Percentiles rank a stretch among this genome's conserved stretches.
Conservation (phyloP, 2,888 invertebrate genomes). For the Dichetophora obliterata region DNA sequence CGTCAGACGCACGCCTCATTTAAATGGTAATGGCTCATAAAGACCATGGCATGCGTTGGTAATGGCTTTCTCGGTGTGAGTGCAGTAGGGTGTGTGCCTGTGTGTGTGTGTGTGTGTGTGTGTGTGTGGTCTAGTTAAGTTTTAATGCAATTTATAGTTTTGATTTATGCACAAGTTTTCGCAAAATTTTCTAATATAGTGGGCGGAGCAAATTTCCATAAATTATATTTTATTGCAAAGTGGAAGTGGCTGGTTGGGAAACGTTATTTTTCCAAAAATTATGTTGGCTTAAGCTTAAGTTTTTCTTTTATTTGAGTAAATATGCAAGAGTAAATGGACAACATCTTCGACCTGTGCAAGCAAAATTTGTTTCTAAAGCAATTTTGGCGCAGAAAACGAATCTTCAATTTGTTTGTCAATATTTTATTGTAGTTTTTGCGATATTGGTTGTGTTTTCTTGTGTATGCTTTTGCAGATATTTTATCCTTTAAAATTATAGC, state of each 20-base stretch:
- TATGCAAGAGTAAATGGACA: no score
- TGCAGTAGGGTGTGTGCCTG: background rate
- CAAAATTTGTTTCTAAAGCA: no score
- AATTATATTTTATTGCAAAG: background rate
- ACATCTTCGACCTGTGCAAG: no score
- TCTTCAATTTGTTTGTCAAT: no score
- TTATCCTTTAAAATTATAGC: no score
- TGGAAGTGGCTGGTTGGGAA: no score
- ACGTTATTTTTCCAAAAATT: background rate
- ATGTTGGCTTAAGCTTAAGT: no score
- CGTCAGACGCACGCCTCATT: slow-evolving; percentile 2
- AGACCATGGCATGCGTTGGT: background rate
- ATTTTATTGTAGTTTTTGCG: no score
- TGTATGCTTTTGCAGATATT: no score
- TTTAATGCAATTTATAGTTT: background rate
- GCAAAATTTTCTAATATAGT: background rate
- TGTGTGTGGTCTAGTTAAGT: background rate
- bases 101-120: background rate
- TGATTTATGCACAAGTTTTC: background rate
- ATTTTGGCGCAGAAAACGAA: no score
- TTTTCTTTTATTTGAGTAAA: no score
- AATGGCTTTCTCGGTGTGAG: background rate
- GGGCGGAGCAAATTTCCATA: background rate
- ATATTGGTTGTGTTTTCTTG: no score
- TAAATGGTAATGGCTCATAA: background rate